A percentile compares a stretch with the other conserved stretches of the same genome.
Conservation (phyloP, 2,113 vertebrate species). For the Actenoides lindsayi region DNA sequence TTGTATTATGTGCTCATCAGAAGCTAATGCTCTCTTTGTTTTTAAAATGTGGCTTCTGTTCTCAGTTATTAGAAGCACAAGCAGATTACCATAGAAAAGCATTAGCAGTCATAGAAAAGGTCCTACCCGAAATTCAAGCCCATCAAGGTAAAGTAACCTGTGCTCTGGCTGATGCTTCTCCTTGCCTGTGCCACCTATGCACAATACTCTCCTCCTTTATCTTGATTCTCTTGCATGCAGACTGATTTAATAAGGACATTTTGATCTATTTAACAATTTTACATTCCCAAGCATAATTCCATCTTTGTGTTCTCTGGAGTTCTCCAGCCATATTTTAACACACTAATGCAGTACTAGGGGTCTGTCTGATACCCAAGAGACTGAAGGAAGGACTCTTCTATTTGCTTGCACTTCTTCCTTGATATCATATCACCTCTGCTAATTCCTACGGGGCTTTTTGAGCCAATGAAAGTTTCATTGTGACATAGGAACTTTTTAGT, state of each 20-base stretch:
- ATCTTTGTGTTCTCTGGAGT: conserved; percentile 55
- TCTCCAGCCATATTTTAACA: conserved; percentile 69
- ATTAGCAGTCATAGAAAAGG: conserved; percentile 94
- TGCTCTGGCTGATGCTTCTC: conserved; percentile 70
- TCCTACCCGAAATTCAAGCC: conserved; percentile 93
- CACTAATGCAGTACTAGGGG: conserved; percentile 55
- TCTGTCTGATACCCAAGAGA: neutral
- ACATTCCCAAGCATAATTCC: conserved; percentile 43
- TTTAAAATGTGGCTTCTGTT: conserved; percentile 85
- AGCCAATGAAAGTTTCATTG: neutral
- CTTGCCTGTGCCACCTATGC: conserved; percentile 72
- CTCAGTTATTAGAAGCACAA: conserved; percentile 98
- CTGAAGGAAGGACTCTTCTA: neutral
- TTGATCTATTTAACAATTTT: conserved; percentile 38
- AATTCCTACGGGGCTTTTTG: neutral
- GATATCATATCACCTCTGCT: neutral
- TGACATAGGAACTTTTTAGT: neutral
- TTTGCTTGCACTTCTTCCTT: neutral
- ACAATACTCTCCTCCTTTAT: conserved; percentile 54
- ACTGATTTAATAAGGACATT: conserved; percentile 42
- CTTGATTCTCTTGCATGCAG: conserved; percentile 73
- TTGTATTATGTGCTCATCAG: conserved; percentile 67
- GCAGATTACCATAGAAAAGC: conserved; percentile 99
- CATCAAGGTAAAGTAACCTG: conserved; percentile 94
- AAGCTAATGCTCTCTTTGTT: conserved; percentile 76